Conservation (phyloP, 2,888 invertebrate species). For the Byasa hedistus region DNA sequence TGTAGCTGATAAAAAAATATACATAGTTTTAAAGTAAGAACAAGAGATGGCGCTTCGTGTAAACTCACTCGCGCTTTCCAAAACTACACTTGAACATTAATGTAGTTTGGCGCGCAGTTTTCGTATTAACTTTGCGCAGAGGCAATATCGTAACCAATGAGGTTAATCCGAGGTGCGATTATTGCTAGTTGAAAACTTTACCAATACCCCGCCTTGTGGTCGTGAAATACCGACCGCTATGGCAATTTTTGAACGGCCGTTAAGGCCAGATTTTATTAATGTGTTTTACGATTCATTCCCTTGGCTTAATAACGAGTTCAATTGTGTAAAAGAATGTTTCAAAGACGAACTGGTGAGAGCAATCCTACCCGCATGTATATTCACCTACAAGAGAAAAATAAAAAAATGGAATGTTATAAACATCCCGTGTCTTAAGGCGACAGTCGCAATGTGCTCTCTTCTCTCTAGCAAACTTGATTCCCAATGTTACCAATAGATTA, state of each 20-base stretch:
- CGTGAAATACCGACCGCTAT: slow-evolving; percentile 91
- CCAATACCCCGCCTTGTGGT: slow-evolving; percentile 94
- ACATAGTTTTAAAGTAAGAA: neutral
- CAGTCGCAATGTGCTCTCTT: too few species aligned
- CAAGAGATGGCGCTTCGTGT: slow-evolving; percentile 17
- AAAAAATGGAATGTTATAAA: too few species aligned
- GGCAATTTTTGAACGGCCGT: slow-evolving; percentile 91
- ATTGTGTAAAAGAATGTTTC: too few species aligned
- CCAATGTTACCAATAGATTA: too few species aligned
- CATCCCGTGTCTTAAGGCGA: too few species aligned
- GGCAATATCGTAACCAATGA: slow-evolving; percentile 93
- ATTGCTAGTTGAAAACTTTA: slow-evolving; percentile 97
- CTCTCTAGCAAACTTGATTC: too few species aligned
- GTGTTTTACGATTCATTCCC: too few species aligned
- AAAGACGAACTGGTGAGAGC: too few species aligned
- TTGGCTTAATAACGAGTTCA: too few species aligned
- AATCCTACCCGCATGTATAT: too few species aligned
- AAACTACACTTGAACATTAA: neutral
- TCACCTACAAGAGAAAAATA: too few species aligned
- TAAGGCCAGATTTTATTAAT: slow-evolving; percentile 53
- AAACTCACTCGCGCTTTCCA: slow-evolving; percentile 1
- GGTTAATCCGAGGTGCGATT: slow-evolving; percentile 88
- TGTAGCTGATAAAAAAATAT: neutral
- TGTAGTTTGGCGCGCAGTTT: neutral
- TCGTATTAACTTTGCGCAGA: slow-evolving; percentile 88